Percentiles rank a stretch among this genome's conserved stretches.
These are phyloP conservation scores for Chymomyza caudatula DNA, from an alignment of 2,888 invertebrate genomes.

Conservation along the genomic window DNA sequence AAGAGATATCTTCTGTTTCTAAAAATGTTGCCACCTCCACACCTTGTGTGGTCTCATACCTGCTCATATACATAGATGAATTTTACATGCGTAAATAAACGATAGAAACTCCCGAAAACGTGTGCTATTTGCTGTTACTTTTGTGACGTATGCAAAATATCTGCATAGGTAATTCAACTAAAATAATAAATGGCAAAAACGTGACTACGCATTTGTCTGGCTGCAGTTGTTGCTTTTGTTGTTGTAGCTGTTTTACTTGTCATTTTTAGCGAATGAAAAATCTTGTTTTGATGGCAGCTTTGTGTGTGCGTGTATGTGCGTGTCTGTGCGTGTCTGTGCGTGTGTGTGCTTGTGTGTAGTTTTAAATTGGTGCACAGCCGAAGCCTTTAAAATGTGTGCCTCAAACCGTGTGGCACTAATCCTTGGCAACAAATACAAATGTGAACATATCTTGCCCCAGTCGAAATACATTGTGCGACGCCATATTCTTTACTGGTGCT, in stretches of 20 bases:
- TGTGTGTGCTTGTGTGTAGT: slow-evolving; percentile 6
- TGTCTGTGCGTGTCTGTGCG: not conserved
- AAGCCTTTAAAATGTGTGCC: slow-evolving; percentile 5
- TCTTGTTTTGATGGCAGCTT: not conserved
- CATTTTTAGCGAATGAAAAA: slow-evolving; percentile 8
- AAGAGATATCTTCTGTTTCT: slow-evolving; percentile 10
- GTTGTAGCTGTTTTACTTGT: slow-evolving; percentile 5
- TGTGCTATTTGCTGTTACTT: slow-evolving; percentile 5
- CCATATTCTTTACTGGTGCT: not conserved
- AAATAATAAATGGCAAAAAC: slow-evolving; percentile 68
- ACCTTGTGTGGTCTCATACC: not conserved
- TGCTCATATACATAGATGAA: not conserved
- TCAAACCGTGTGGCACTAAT: not conserved
- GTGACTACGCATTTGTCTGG: slow-evolving; percentile 60
- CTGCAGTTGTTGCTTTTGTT: not conserved
- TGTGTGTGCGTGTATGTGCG: not conserved
- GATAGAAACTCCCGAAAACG: not conserved
- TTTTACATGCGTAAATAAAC: not conserved
- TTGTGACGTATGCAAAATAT: slow-evolving; percentile 7
- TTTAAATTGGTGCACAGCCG: slow-evolving; percentile 9
- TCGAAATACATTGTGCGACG: not conserved
- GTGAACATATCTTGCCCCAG: not conserved
- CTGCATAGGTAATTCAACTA: slow-evolving; percentile 48
- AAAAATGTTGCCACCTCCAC: not conserved
- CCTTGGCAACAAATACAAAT: slow-evolving; percentile 4